Percentiles rank a stretch among this genome's conserved stretches.
Evolutionary conservation across 2,888 invertebrate species (phyloP).

Genomic region (Pterostichus niger): DNA sequence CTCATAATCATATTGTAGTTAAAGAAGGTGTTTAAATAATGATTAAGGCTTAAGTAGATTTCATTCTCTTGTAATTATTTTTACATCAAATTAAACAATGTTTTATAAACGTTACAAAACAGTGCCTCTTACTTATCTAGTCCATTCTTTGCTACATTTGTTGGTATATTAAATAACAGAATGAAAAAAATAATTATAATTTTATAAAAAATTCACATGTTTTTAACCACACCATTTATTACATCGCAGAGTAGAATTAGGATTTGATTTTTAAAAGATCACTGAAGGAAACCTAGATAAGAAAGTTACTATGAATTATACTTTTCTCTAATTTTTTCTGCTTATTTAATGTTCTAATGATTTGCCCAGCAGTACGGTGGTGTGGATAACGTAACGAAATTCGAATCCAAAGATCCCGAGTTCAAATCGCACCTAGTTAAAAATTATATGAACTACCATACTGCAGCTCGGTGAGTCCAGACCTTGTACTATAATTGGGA

Average conservation of each 20-base stretch:
- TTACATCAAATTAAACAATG: constrained; percentile 14
- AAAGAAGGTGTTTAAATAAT: constrained; percentile 3
- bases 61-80: constrained; percentile 31
- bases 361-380: too few relatives aligned
- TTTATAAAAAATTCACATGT: constrained; percentile 39
- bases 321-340: too few relatives aligned
- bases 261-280: too few relatives aligned
- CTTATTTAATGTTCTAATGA: too few relatives aligned
- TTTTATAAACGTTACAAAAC: constrained; percentile 22
- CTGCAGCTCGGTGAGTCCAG: too few relatives aligned
- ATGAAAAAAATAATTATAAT: constrained; percentile 18
- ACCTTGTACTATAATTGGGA: too few relatives aligned
- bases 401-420: too few relatives aligned
- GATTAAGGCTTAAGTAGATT: constrained; percentile 8
- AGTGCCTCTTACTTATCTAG: not conserved
- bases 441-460: too few relatives aligned
- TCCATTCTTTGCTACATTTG: constrained; percentile 27
- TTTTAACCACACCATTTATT: not conserved
- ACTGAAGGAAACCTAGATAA: too few relatives aligned
- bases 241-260: not conserved
- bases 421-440: too few relatives aligned
- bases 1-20: not conserved
- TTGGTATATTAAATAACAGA: constrained; percentile 16
- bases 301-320: too few relatives aligned
- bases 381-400: too few relatives aligned